Evolutionary conservation across 2,113 vertebrate genomes (phyloP), one percentile per base, ranked within the genome.

Genomic region (Balaenoptera acutorostrata): DNA sequence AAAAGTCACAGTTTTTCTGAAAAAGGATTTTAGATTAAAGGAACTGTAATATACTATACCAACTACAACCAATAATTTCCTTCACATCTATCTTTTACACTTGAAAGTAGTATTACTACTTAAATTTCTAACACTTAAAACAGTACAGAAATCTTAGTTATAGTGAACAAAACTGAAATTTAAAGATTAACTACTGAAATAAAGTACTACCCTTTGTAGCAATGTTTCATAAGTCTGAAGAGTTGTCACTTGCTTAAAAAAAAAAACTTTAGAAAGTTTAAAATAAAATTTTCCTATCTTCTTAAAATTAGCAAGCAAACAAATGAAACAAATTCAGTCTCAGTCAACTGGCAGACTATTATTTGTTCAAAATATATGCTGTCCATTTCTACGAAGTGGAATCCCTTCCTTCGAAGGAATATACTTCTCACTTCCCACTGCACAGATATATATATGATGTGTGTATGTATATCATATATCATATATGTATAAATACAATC

Each of bases 101-200:
- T 84, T 95, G 69, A 95, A 94, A 93, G 46, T 80, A 64, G 88
- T 90, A 57, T 66, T 64, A 83, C 71, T 85, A 59, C 52, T 75
- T 74, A 80, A 90, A 90, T 69, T 72, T 93, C 33, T 77, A 68
- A 88, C 29, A 61, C 55, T 96, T 85, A 89, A 84, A 57, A 89
- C 41, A 86, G 11, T 85, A 93, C 2, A 78, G 8, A 6, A 93
- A 41, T 89, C 33, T 69, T n/a, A 61, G 14, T 88, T n/a, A 63
- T 7, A 44, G 14, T 55, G 55, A 93, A 80, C 29, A 85, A 94
- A 90, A 57, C 3, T n/a, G 39, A 78, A 49, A 93, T 75, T 83
- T 41, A 86, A 90, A 64, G 57, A 25, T 64, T 74, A 94, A 94
- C 52, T 52, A 52, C 52, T 41, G 4, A 90, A 89, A 74, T 36